phyloP scores from a whole-genome alignment of 2,888 invertebrate genomes.

The Anagyrus pseudococci region DNA sequence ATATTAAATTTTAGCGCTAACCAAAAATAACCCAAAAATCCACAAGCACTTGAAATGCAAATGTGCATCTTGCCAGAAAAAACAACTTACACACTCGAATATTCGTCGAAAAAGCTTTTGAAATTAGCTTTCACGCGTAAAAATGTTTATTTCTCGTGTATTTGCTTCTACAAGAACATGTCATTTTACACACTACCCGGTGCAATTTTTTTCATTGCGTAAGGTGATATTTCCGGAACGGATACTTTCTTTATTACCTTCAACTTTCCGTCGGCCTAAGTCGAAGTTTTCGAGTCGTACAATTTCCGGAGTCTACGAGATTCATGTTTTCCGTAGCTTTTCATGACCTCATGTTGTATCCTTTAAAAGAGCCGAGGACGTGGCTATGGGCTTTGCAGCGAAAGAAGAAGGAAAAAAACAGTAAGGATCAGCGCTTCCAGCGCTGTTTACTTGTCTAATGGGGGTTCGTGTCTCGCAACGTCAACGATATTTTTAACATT shows the following conservation, averaged over 20 bases:
- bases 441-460: constrained; percentile 51
- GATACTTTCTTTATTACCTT: neutral
- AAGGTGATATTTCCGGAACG: too few relatives aligned
- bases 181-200: too few relatives aligned
- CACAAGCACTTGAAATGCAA: too few relatives aligned
- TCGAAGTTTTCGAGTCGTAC: constrained; percentile 8
- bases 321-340: constrained; percentile 20
- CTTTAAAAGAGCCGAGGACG: neutral
- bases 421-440: constrained; percentile 11
- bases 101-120: too few relatives aligned
- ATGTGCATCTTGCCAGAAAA: too few relatives aligned
- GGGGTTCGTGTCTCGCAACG: constrained; percentile 50
- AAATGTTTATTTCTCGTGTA: too few relatives aligned
- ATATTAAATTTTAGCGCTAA: too few relatives aligned
- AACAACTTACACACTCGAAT: too few relatives aligned
- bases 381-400: neutral
- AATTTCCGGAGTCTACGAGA: constrained; percentile 46
- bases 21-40: too few relatives aligned
- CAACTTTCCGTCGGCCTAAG: neutral
- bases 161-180: too few relatives aligned
- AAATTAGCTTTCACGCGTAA: too few relatives aligned
- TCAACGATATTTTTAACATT: constrained; percentile 48
- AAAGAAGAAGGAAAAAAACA: neutral
- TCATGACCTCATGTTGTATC: constrained; percentile 6
- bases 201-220: too few relatives aligned